A percentile compares a stretch with the other conserved stretches of the same genome.
Evolutionary conservation across 1,140 invertebrate species (phyloP).

Genomic region (Diuraphis noxia): DNA sequence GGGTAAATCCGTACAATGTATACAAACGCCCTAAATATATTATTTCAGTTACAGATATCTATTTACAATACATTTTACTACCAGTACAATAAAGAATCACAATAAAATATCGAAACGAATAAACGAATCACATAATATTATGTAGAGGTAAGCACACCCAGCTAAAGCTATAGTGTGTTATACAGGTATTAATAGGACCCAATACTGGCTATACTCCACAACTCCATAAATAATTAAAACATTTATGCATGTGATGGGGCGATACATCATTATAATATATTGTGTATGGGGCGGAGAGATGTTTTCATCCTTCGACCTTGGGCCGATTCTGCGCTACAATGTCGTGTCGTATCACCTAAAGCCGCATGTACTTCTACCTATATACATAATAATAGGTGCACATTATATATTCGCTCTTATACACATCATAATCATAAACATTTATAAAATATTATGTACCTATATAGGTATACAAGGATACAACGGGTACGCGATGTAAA

Average conservation of each 20-base stretch:
- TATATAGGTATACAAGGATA: not conserved
- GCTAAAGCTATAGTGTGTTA: not conserved
- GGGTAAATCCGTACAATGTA: no score
- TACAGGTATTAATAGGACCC: no score
- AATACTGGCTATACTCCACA: not conserved
- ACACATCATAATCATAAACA: not conserved
- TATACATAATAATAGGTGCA: not conserved
- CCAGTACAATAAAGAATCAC: not conserved
- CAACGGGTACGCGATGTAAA: slow-evolving; percentile 11
- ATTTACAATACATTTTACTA: not conserved
- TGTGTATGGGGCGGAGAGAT: not conserved
- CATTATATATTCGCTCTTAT: not conserved
- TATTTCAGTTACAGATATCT: not conserved
- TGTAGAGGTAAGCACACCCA: not conserved
- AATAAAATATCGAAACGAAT: slow-evolving; percentile 6
- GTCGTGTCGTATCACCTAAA: slow-evolving; percentile 12
- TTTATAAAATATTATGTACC: not conserved
- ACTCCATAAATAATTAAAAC: slow-evolving; percentile 28
- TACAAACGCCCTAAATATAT: not conserved
- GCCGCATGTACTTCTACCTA: not conserved
- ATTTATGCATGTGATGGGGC: not conserved
- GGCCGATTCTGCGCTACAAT: not conserved
- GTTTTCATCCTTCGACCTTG: slow-evolving; percentile 13
- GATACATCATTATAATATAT: not conserved
- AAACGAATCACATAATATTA: not conserved